phyloP scores from a whole-genome alignment of 2,113 vertebrate genomes.

The Zapornia atra region DNA sequence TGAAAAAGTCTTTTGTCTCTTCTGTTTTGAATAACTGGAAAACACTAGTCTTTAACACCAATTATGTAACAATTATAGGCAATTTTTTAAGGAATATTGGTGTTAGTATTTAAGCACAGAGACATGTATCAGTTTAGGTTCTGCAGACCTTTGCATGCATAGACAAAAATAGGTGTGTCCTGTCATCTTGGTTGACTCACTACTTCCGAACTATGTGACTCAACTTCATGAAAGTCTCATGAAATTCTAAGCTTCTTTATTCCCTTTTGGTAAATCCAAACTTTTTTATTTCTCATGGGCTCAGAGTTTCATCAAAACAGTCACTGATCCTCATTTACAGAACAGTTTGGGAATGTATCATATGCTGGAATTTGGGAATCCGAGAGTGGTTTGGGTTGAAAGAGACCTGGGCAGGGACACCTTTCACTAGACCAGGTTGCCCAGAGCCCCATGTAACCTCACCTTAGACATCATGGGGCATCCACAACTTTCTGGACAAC shows the following conservation, averaged over 20 bases:
- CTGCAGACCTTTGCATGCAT: background rate
- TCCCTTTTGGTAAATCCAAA: background rate
- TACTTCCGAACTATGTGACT: background rate
- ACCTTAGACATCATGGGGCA: background rate
- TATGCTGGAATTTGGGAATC: background rate
- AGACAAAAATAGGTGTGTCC: background rate
- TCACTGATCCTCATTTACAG: accelerated
- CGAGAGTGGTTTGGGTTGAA: background rate
- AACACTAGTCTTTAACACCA: background rate
- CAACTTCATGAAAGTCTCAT: background rate
- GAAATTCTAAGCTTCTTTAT: background rate
- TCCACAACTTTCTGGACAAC: background rate
- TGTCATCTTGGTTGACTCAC: background rate
- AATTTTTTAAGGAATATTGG: background rate
- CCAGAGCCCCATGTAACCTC: background rate
- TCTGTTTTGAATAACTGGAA: background rate
- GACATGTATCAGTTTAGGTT: background rate
- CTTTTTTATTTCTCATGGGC: no score
- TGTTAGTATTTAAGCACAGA: background rate
- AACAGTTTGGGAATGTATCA: background rate
- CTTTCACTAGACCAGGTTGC: background rate
- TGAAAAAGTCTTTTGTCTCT: background rate
- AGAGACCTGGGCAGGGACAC: background rate
- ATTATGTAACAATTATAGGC: background rate
- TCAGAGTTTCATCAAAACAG: background rate